A percentile compares a stretch with the other conserved stretches of the same genome.
Evolutionary conservation across 2,888 invertebrate species (phyloP).

Genomic region (Argyresthia goedartella): DNA sequence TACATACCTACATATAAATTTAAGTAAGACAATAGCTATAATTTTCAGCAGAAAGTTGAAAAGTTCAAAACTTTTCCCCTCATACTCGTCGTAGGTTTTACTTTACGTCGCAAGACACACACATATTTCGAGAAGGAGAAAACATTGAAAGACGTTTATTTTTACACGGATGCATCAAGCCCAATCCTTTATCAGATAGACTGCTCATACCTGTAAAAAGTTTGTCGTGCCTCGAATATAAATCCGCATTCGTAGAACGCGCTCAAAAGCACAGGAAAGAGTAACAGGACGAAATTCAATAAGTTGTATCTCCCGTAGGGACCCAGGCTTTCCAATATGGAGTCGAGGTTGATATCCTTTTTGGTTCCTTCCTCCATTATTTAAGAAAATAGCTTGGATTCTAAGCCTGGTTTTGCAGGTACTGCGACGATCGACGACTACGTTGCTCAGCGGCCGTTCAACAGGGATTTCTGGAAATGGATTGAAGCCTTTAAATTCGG

Average conservation of each 20-base stretch:
- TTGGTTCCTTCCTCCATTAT: constrained; percentile 39
- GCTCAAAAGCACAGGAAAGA: constrained; percentile 52
- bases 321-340: constrained; percentile 53
- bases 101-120: too few species aligned
- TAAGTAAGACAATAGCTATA: too few species aligned
- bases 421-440: neutral
- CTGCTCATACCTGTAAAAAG: constrained; percentile 37
- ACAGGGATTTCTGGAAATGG: neutral
- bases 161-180: too few species aligned
- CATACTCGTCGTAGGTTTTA: too few species aligned
- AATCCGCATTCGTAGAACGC: constrained; percentile 60
- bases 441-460: neutral
- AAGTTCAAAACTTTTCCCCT: too few species aligned
- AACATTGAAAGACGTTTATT: too few species aligned
- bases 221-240: constrained; percentile 57
- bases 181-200: too few species aligned
- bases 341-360: constrained; percentile 61
- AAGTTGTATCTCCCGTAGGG: constrained; percentile 58
- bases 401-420: neutral
- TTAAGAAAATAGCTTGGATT: neutral
- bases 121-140: too few species aligned
- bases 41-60: too few species aligned
- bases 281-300: constrained; percentile 49
- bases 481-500: neutral
- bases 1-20: too few species aligned